Percentiles rank a stretch among this genome's conserved stretches.
phyloP scores from a whole-genome alignment of 2,113 vertebrate genomes.

The Peucedramus taeniatus region DNA sequence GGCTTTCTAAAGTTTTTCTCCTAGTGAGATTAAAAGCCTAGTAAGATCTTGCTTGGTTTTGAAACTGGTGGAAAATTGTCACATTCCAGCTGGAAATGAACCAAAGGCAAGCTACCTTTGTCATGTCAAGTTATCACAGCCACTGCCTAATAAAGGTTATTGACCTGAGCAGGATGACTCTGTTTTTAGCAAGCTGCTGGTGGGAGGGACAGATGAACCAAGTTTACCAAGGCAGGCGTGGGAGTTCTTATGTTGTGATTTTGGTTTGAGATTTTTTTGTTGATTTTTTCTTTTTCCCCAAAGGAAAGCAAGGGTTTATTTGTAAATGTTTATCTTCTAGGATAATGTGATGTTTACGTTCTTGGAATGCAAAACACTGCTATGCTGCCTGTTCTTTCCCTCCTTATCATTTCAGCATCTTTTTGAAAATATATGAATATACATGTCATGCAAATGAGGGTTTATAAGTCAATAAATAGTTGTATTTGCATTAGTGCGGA shows the following conservation, averaged over 20 bases:
- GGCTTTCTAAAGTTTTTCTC: neutral
- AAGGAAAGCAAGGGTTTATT: neutral
- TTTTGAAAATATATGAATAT: slow-evolving; percentile 1
- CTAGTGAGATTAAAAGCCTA: neutral
- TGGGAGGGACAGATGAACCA: neutral
- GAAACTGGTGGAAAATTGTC: neutral
- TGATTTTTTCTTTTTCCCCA: neutral
- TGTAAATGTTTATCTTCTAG: slow-evolving; percentile 6
- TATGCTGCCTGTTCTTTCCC: neutral
- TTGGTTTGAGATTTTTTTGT: neutral
- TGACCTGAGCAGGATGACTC: neutral
- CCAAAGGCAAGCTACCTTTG: neutral
- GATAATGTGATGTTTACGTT: neutral
- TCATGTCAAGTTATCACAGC: neutral
- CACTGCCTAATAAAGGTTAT: neutral
- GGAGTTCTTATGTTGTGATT: neutral
- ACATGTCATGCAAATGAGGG: slow-evolving; percentile 7
- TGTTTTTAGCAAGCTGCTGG: neutral
- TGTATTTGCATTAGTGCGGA: neutral
- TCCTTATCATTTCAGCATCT: neutral
- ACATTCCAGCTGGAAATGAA: neutral
- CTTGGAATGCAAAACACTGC: neutral
- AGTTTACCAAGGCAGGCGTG: neutral
- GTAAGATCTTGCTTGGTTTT: neutral
- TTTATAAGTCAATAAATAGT: neutral